Evolutionary conservation across 2,113 vertebrate species (phyloP).

Genomic region (Melospiza georgiana): DNA sequence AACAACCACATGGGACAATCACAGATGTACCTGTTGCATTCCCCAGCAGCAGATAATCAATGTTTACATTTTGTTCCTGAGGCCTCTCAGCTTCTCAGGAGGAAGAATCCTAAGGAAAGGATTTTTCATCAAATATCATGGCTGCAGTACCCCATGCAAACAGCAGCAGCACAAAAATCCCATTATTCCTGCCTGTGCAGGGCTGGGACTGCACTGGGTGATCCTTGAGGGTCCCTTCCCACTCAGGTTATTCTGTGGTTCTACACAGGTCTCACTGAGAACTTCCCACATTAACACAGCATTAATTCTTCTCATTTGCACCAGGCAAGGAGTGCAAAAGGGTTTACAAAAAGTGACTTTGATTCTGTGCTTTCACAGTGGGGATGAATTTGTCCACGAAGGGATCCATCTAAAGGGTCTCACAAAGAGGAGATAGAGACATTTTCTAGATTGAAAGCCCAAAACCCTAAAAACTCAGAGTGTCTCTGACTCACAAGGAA

Average conservation of each 20-base stretch:
- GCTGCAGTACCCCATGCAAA: not conserved
- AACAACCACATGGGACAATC: too few species aligned
- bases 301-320: not conserved
- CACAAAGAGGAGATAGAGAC: not conserved
- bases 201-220: rapidly evolving
- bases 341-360: not conserved
- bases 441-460: not conserved
- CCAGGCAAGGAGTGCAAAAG: not conserved
- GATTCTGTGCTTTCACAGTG: rapidly evolving
- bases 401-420: not conserved
- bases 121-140: too few species aligned
- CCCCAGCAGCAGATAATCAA: too few species aligned
- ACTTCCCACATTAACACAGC: not conserved
- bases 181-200: not conserved
- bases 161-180: not conserved
- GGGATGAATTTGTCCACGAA: not conserved
- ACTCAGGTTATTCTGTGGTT: not conserved
- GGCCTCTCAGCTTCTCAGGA: too few species aligned
- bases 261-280: not conserved
- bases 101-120: too few species aligned
- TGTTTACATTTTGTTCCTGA: too few species aligned
- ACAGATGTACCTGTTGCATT: too few species aligned
- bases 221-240: not conserved
- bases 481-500: not conserved
- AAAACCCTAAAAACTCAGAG: rapidly evolving